Base-by-base conservation (phyloP, 1,140 invertebrate genomes). In the Drosophila quadrilineata region DNA sequence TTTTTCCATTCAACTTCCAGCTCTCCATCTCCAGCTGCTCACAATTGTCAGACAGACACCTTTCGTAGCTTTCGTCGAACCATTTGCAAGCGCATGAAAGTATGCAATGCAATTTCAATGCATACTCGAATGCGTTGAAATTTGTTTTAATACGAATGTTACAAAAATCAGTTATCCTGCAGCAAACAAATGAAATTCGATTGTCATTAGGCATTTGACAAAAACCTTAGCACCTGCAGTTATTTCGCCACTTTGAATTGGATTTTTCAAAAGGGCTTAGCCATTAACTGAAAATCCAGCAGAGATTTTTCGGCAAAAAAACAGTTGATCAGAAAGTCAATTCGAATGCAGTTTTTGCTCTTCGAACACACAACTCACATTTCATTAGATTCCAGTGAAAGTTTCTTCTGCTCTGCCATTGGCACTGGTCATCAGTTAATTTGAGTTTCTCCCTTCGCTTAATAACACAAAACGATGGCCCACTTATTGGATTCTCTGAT, bases 61-160 rank as follows among this genome's bases (percentile, higher is more conserved):
- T 73, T 53, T 59, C n/a, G n/a, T n/a, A n/a, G n/a, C n/a, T n/a
- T 76, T 75, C 5, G 3, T 6, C 24, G 54, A 36, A 12, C 50
- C 33, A 54, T 63, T 46, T 46, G 22, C 26, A 3, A 21, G 14
- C 28, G 35, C 62, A 71, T 72, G 68, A 49, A 41, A 57, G 54
- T 58, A 82, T 80, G 66, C 75, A 63, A 80, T 75, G 66, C 56
- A 67, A 75, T 80, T 75, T 57, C 48, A 22, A 74, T 74, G 50
- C 35, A 40, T 41, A 40, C 28, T 26, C 48, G 24, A 67, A 72
- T 71, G 68, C 45, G 29, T 65, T 80, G 36, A 43, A 49, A 75
- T 82, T 57, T 48, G 58, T 72, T 68, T 43, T n/a, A 40, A 16
- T 49, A 58, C 33, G 35, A 24, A 43, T 54, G 19, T 40, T 21